Evolutionary conservation across 2,113 vertebrate genomes (phyloP).

Genomic region (Psammodynastes pulverulentus): DNA sequence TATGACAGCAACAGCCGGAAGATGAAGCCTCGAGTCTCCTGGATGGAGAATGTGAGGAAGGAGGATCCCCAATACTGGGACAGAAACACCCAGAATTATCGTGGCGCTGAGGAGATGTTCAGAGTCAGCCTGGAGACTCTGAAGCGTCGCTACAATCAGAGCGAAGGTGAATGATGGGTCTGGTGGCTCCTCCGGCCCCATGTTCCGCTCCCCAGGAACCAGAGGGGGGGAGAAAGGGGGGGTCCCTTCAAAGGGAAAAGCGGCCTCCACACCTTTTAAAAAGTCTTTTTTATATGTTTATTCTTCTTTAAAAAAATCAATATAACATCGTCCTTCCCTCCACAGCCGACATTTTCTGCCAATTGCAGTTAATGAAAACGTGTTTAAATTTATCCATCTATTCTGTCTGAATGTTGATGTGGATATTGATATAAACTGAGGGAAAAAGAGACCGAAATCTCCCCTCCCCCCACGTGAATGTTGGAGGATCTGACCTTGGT

Average conservation of each 20-base stretch:
- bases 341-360: background rate
- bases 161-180: background rate
- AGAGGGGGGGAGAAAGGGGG: background rate
- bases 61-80: background rate
- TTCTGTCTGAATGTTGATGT: too few species aligned
- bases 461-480: too few species aligned
- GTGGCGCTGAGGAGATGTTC: rapidly evolving
- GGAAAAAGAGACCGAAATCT: background rate
- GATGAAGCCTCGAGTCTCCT: background rate
- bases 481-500: too few species aligned
- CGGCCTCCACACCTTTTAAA: background rate
- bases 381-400: too few species aligned
- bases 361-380: background rate
- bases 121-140: rapidly evolving
- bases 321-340: background rate
- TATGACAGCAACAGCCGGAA: background rate
- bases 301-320: background rate
- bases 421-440: too few species aligned
- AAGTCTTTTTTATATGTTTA: background rate
- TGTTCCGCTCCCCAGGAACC: background rate
- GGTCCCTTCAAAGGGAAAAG: background rate
- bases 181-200: background rate
- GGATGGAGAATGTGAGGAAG: background rate
- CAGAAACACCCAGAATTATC: rapidly evolving
- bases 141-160: background rate